Evolutionary conservation across 2,888 invertebrate species (phyloP), one percentile per base, ranked within the genome.

Genomic region (Ariolimax columbianus): DNA sequence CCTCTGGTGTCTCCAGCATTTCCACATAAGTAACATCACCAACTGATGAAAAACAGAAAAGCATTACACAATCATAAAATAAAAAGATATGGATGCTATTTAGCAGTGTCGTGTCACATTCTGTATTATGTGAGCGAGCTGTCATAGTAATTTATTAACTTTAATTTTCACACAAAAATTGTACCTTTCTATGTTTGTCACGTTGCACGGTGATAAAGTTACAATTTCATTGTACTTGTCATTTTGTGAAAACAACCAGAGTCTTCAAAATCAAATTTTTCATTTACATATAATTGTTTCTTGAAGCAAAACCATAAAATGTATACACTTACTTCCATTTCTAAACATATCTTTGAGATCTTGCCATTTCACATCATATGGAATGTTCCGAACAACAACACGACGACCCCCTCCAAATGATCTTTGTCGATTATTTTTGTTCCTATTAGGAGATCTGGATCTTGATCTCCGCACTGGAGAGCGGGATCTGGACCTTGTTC

Each of bases 341-440:
- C 97, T 96, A 92, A 98, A 97, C 84, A 98, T 95, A 95, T 99
- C 99, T 95, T 99, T 99, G 82, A 99, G 95, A 94, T 99, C 99
- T 92, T 98, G 98, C 99, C 99, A 99, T 88, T 98, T 97, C 93
- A 97, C 97, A 92, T 99, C 99, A 93, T 98, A 99, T 0, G 99
- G 98, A 94, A 99, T 98, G 95, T 98, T 98, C 11, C 97, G 97
- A 82, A 98, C 97, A 94, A 97, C 97, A 88, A 98, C 96, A 89
- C 97, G 95, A 77, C 90, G 91, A 26, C 89, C 88, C 38, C 89
- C 91, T 40, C 89, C 88, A 26, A 84, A 84, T 30, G 85, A 86
- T 51, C 89, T 85, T 63, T 88, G 85, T 26, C 87, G 81, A 55
- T 87, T 86, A 40, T 59, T 68, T 80, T 72, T 77, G 38, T 80